A percentile compares a stretch with the other conserved stretches of the same genome.
Conservation (phyloP, 1,140 invertebrate species). For the Halictus rubicundus region DNA sequence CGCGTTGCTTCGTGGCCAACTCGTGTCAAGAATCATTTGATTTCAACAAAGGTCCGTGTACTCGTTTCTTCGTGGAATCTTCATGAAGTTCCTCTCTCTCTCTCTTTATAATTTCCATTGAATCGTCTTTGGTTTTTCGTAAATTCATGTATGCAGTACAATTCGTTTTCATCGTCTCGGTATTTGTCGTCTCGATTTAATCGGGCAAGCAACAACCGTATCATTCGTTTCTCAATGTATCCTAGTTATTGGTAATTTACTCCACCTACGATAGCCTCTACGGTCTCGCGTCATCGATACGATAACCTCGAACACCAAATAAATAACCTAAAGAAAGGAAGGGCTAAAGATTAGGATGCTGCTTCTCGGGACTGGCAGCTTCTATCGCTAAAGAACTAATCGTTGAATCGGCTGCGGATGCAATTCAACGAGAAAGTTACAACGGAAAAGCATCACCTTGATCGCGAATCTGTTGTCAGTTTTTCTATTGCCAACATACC, state of each 20-base stretch:
- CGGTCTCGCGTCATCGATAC: conserved; percentile 4
- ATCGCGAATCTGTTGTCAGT: neutral
- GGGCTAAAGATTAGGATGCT: conserved; percentile 20
- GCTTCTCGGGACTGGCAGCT: neutral
- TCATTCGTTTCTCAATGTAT: neutral
- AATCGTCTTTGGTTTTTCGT: too few species aligned
- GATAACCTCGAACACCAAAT: conserved; percentile 34
- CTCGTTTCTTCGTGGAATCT: neutral
- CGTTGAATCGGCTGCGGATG: neutral
- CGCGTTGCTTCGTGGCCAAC: conserved; percentile 20
- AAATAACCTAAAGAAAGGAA: conserved; percentile 18
- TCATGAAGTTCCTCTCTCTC: neutral
- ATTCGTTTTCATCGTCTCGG: neutral
- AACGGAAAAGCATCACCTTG: neutral
- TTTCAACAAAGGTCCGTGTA: neutral
- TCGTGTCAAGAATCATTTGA: conserved; percentile 25
- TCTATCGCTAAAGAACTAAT: neutral
- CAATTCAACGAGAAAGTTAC: neutral
- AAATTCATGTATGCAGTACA: neutral
- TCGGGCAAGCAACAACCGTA: neutral
- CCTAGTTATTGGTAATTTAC: conserved; percentile 5
- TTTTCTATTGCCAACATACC: too few species aligned
- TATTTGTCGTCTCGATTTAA: neutral
- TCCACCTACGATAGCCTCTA: conserved; percentile 30
- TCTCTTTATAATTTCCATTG: too few species aligned